phyloP scores from a whole-genome alignment of 2,113 vertebrate genomes.

The Colossoma macropomum region DNA sequence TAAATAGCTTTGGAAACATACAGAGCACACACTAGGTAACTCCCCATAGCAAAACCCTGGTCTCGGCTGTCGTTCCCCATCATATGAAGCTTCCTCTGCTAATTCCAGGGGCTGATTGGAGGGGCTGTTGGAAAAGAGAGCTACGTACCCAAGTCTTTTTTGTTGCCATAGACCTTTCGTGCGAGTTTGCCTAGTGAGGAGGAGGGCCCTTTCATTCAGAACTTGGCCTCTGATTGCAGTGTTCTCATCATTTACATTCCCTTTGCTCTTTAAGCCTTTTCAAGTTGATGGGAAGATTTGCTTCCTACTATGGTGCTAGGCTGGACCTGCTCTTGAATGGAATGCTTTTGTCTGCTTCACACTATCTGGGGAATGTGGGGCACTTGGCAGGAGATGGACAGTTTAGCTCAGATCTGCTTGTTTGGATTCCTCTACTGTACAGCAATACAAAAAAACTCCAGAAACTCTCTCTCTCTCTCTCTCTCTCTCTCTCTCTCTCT shows the following conservation, averaged over 20 bases:
- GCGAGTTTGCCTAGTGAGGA: constrained; percentile 20
- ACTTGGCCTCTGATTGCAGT: constrained; percentile 29
- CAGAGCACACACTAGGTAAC: neutral
- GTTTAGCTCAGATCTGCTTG: constrained; percentile 27
- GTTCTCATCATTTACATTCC: constrained; percentile 49
- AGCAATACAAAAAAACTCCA: neutral
- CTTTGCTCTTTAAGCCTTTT: constrained; percentile 39
- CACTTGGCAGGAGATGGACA: constrained; percentile 44
- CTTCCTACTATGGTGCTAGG: constrained; percentile 59
- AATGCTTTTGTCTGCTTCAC: constrained; percentile 59
- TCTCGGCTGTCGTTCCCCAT: neutral
- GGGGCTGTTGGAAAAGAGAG: constrained; percentile 5
- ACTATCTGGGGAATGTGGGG: constrained; percentile 59
- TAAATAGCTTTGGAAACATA: neutral
- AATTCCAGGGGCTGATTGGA: neutral
- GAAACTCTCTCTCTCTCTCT: neutral
- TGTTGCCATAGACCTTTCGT: constrained; percentile 18
- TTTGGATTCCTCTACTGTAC: constrained; percentile 43
- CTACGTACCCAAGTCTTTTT: neutral
- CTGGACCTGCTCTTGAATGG: constrained; percentile 48
- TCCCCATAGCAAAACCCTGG: neutral
- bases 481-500: neutral
- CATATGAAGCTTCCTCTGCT: neutral
- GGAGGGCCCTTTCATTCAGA: constrained; percentile 37
- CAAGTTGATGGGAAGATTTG: constrained; percentile 39